Base-by-base conservation (phyloP, 1,140 invertebrate species). In the Drosophila nasuta region DNA sequence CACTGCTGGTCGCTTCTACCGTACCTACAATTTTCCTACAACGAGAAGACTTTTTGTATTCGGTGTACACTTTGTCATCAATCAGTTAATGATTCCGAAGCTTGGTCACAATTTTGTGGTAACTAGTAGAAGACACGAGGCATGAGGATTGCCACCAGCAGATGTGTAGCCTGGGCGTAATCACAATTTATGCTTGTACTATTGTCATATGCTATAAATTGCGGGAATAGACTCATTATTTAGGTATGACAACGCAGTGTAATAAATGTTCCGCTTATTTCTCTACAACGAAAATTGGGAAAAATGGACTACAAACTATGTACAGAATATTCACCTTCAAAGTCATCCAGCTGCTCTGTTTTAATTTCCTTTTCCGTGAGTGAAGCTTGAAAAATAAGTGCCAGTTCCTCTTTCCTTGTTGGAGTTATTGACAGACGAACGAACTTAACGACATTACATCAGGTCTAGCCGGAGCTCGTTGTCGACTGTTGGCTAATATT, bases 221-320 rank as follows among this genome's bases (percentile, higher is more conserved):
- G 82, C 62, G 48, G 20, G 48, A 68, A 54, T 65, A 33, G 51
- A 41, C 52, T 77, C 81, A 71, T 87, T 77, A 87, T 83, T 87
- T 87, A 82, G 83, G 73, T 88, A 69, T 76, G 82, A 88, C 80
- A 77, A 68, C 63, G 68, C 65, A 72, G 69, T 60, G 77, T 77
- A 88, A 87, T 87, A 88, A 83, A 87, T 88, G 83, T 49, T 62
- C 60, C 59, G 49, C 77, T 80, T 80, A 87, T 88, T 87, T 87
- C 76, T 85, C 58, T 65, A 70, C 58, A 64, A 58, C 35, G 63
- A 60, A 67, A 72, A 57, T 67, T 56, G 43, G 2, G 20, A 65
- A 56, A 48, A 52, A 33, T 57, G 35, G 13, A 7, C 45, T 72
- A 7, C 30, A 45, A 30, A 49, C 77, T 64, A 58, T 76, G 10